These are phyloP conservation scores for Drosophila littoralis DNA, from an alignment of 1,140 invertebrate species.

Conservation along the genomic window DNA sequence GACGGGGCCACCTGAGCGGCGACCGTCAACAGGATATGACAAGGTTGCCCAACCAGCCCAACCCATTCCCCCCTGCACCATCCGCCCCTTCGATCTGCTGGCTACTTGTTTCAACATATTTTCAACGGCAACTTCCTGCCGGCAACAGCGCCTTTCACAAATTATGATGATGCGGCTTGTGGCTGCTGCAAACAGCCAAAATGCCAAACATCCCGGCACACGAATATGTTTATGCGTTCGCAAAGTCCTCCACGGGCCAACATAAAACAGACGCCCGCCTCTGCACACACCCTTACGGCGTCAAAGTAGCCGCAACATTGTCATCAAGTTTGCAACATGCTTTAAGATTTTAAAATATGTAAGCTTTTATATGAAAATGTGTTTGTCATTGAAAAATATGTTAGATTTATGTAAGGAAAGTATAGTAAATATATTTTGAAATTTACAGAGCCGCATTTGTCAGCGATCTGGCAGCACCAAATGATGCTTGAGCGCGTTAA, in stretches of 20 bases:
- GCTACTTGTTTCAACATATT: constrained; percentile 46
- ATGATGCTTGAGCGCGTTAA: not conserved
- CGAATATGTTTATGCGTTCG: constrained; percentile 38
- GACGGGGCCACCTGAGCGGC: constrained; percentile 43
- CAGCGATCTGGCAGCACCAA: not conserved
- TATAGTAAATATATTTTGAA: too few species aligned
- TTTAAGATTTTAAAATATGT: too few species aligned
- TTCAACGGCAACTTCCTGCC: constrained; percentile 63
- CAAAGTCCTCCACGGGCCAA: constrained; percentile 28
- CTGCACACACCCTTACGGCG: not conserved
- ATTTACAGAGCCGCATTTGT: not conserved
- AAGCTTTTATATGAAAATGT: too few species aligned
- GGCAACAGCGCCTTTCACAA: constrained; percentile 48
- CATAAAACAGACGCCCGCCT: constrained; percentile 44
- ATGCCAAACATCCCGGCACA: constrained; percentile 47
- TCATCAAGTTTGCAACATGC: not conserved
- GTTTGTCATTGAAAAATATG: too few species aligned
- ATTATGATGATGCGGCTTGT: constrained; percentile 59
- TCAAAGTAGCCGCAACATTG: not conserved
- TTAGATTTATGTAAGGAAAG: too few species aligned
- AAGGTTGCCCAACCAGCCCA: constrained; percentile 46
- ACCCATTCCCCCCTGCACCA: not conserved
- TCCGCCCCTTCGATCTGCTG: not conserved
- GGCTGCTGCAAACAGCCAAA: constrained; percentile 26
- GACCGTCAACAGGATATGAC: constrained; percentile 77